phyloP scores from a whole-genome alignment of 1,140 invertebrate genomes.

The Delia radicum region DNA sequence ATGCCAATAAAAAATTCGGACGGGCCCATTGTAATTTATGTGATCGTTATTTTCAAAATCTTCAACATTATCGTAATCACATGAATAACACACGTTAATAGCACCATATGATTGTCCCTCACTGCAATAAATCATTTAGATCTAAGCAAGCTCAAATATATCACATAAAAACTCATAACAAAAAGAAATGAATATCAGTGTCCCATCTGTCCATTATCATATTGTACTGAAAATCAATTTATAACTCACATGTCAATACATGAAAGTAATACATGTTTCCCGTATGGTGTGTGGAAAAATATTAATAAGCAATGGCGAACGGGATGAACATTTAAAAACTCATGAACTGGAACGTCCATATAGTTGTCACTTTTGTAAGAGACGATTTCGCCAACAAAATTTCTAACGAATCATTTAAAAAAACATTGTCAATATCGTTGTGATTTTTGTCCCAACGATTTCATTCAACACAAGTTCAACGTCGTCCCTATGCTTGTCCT shows the following conservation, averaged over 20 bases:
- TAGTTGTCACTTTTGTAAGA: slow-evolving; percentile 53
- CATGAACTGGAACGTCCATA: slow-evolving; percentile 56
- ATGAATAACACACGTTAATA: slow-evolving; percentile 48
- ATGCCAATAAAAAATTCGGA: not conserved
- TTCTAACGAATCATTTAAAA: slow-evolving; percentile 25
- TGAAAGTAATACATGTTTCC: not conserved
- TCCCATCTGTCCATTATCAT: slow-evolving; percentile 53
- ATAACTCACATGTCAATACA: not conserved
- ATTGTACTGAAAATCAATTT: slow-evolving; percentile 29
- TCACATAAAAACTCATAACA: slow-evolving; percentile 61
- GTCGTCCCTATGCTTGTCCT: slow-evolving; percentile 23
- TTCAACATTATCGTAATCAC: not conserved
- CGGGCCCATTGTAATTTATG: not conserved
- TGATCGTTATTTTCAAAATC: slow-evolving; percentile 39
- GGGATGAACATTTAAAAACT: slow-evolving; percentile 31
- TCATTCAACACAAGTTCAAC: not conserved
- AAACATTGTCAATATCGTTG: slow-evolving; percentile 33
- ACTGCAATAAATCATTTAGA: slow-evolving; percentile 42
- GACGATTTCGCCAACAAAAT: slow-evolving; percentile 5
- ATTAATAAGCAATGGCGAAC: not conserved
- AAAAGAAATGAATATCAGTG: slow-evolving; percentile 61
- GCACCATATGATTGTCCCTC: slow-evolving; percentile 59
- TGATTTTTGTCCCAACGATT: slow-evolving; percentile 25
- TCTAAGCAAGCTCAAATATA: slow-evolving; percentile 48
- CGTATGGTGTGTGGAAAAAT: not conserved